These are phyloP conservation scores for Coptodon bakossiorum DNA, from an alignment of 2,113 vertebrate species.

Conservation along the genomic window DNA sequence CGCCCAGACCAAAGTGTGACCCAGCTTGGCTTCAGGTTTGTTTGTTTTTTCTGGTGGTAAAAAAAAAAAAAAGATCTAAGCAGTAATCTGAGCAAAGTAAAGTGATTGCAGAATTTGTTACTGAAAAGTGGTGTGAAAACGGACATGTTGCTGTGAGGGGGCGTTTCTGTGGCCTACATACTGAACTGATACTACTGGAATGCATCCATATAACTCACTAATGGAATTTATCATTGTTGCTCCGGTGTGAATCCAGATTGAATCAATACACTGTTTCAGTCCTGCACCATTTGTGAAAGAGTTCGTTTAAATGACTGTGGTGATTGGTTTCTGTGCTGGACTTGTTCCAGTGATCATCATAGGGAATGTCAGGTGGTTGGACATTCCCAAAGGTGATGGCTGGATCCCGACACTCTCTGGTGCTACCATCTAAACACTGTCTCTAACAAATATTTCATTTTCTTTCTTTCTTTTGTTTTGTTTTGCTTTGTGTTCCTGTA, in stretches of 20 bases:
- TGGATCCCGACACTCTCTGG: neutral
- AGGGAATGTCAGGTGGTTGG: neutral
- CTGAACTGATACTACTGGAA: neutral
- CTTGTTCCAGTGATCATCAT: neutral
- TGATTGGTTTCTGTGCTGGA: neutral
- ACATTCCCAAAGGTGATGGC: neutral
- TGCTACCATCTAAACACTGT: neutral
- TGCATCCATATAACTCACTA: neutral
- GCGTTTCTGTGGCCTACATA: too few species aligned
- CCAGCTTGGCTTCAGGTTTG: neutral
- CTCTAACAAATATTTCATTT: neutral
- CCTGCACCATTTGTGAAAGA: neutral
- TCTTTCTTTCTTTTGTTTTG: neutral
- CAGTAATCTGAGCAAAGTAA: too few species aligned
- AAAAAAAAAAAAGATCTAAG: neutral
- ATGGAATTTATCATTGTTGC: neutral
- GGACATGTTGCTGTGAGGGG: too few species aligned
- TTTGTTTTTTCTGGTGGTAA: neutral
- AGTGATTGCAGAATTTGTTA: too few species aligned
- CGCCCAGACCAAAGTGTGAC: neutral
- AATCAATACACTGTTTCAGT: neutral
- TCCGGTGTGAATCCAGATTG: neutral
- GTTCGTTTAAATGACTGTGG: neutral
- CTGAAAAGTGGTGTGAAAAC: too few species aligned
- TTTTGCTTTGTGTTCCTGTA: neutral